A percentile compares a stretch with the other conserved stretches of the same genome.
Conservation (phyloP, 1,140 invertebrate genomes). For the Micrasema minimum region DNA sequence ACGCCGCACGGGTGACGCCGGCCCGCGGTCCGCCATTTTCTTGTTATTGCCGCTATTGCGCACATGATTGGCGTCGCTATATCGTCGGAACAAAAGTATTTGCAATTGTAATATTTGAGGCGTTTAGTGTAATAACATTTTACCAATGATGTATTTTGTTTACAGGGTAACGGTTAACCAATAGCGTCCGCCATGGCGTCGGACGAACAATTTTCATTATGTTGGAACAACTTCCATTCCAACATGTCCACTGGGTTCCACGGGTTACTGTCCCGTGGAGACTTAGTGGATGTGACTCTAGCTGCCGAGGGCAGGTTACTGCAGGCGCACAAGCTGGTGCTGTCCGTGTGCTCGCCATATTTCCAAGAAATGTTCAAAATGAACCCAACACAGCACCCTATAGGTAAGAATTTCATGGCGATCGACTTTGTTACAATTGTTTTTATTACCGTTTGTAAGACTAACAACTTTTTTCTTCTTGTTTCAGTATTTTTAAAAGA, state of each 20-base stretch:
- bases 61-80: background rate
- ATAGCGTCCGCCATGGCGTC: slow-evolving; percentile 71
- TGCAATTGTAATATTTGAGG: background rate
- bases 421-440: background rate
- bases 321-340: slow-evolving; percentile 83
- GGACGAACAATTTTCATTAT: slow-evolving; percentile 80
- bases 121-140: background rate
- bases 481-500: slow-evolving; percentile 84
- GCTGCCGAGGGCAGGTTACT: slow-evolving; percentile 83
- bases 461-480: slow-evolving; percentile 54
- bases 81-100: background rate
- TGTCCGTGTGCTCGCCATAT: slow-evolving; percentile 87
- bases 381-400: slow-evolving; percentile 71
- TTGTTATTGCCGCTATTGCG: background rate
- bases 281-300: slow-evolving; percentile 84
- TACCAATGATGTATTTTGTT: slow-evolving; percentile 8
- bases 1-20: slow-evolving; percentile 2
- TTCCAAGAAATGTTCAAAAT: slow-evolving; percentile 84
- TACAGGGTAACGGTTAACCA: slow-evolving; percentile 51
- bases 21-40: slow-evolving; percentile 21
- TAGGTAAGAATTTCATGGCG: slow-evolving; percentile 59
- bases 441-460: background rate
- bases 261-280: slow-evolving; percentile 77
- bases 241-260: slow-evolving; percentile 80
- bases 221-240: slow-evolving; percentile 82